Base-by-base conservation (phyloP, 2,113 vertebrate species). In the Nymphicus hollandicus region DNA sequence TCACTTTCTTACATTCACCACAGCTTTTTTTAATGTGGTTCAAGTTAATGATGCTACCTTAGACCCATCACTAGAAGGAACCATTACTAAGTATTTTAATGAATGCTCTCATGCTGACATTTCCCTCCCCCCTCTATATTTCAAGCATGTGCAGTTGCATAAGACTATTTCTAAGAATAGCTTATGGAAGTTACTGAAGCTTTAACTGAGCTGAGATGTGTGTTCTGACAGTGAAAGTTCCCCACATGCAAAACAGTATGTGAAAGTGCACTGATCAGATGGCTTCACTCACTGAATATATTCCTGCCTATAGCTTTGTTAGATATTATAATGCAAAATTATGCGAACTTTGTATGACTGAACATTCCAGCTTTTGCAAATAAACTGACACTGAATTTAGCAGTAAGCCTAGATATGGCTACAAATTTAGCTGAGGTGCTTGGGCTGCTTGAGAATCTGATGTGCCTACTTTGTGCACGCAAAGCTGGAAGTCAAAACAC, bases 211-310 rank as follows among this genome's bases (percentile, higher is more conserved):
- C 53, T 89, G 71, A 74, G 82, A 90, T 73, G 24, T 27, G 46
- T 93, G 46, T 92, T 97, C 86, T 71, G 80, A 93, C 78, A 96
- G 77, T 35, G 53, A 64, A 96, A 91, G 41, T 64, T 91, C 17
- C 19, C 64, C 78, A 80, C 49, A 72, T 44, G 33, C 77, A 95
- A 92, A 93, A 70, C 44, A 93, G 66, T 73, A 85, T 28, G 3
- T 93, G 74, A 47, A 92, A 89, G 52, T 31, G 49, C 81, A 85
- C 93, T 93, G 95, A 91, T 83, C 71, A 88, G 84, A 91, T 93
- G 87, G 55, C 84, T 88, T 97, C 91, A 91, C 69, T 81, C 44
- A 77, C 22, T 91, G 56, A 83, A 94, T 78, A 76, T 11, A 81
- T 24, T 41, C 29, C 69, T 93, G 39, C 41, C 91, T 90, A 46